A percentile compares a stretch with the other conserved stretches of the same genome.
phyloP scores from a whole-genome alignment of 2,888 invertebrate species.

The Acleris holmiana region DNA sequence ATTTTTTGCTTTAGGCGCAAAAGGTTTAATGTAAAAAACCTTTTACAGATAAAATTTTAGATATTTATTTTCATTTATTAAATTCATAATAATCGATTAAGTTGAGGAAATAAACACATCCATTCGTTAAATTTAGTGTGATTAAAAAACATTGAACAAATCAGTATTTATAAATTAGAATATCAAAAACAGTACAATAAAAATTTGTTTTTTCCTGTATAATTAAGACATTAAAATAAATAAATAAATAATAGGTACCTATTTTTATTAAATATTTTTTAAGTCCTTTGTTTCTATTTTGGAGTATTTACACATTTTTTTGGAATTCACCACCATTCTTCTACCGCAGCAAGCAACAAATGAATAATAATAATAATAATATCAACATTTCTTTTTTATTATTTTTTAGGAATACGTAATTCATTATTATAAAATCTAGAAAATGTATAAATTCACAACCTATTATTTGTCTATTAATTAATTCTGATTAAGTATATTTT shows the following conservation, averaged over 20 bases:
- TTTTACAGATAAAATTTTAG: too few relatives aligned
- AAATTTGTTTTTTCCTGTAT: too few relatives aligned
- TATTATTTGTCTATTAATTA: slow-evolving; percentile 78
- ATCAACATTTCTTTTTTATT: slow-evolving; percentile 50
- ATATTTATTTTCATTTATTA: too few relatives aligned
- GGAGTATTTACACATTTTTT: slow-evolving; percentile 11
- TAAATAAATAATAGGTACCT: too few relatives aligned
- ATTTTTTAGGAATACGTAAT: slow-evolving; percentile 55
- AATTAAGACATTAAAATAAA: too few relatives aligned
- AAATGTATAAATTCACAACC: slow-evolving; percentile 85
- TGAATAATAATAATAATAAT: slow-evolving; percentile 53
- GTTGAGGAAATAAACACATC: too few relatives aligned
- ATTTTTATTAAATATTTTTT: too few relatives aligned
- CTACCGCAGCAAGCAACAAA: slow-evolving; percentile 60
- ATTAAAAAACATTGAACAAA: too few relatives aligned
- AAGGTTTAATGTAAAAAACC: background rate
- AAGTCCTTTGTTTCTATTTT: background rate
- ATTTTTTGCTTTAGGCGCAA: background rate
- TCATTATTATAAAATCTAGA: slow-evolving; percentile 79
- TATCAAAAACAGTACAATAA: too few relatives aligned
- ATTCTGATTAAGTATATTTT: slow-evolving; percentile 50
- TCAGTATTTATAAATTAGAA: background rate
- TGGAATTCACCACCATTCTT: slow-evolving; percentile 29
- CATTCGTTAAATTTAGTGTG: too few relatives aligned
- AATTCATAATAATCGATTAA: too few relatives aligned